Evolutionary conservation across 2,888 invertebrate species (phyloP), one percentile per base, ranked within the genome.

Genomic region (Pachymerium ferrugineum): DNA sequence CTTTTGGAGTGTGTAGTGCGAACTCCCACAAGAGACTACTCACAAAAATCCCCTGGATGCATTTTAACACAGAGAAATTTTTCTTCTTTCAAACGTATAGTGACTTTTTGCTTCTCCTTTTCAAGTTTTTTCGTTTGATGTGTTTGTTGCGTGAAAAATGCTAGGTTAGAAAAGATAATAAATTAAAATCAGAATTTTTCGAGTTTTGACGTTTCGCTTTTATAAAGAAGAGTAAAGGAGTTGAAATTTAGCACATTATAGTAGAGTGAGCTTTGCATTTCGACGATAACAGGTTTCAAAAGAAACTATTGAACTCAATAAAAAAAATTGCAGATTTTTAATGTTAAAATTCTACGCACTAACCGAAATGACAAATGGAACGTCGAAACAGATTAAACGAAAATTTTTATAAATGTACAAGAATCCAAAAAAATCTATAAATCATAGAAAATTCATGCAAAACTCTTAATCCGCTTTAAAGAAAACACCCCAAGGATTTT

Each of bases 21-120:
- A 54, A 54, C 47, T 54, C 47, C 47, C 47, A 54, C 47, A 54
- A 54, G 47, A 54, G 47, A 54, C 47, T 54, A 54, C 47, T 54
- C 47, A 54, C 47, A 54, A 54, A 54, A 54, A 54, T 54, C 47
- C 47, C 47, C 47, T 54, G 47, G 47, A 54, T 54, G 47, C 47
- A 54, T 54, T 54, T 54, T 54, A 54, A 54, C 22, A 54, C 47
- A 54, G 22, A 54, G 19, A 54, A n/a, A 54, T 54, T 54, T 54
- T 54, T 54, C 47, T 54, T 54, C 47, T 54, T 54, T 54, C 19
- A 19, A 19, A 54, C 19, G 22, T 54, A 22, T 54, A 54, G 22
- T 19, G 47, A 8, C 22, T 54, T 54, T 54, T 54, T 2, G 6
- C 16, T 5, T 6, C 16, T 3, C 1, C 19, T 54, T 54, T 12